phyloP scores from a whole-genome alignment of 2,888 invertebrate genomes.

The Coleophora flavipennella region DNA sequence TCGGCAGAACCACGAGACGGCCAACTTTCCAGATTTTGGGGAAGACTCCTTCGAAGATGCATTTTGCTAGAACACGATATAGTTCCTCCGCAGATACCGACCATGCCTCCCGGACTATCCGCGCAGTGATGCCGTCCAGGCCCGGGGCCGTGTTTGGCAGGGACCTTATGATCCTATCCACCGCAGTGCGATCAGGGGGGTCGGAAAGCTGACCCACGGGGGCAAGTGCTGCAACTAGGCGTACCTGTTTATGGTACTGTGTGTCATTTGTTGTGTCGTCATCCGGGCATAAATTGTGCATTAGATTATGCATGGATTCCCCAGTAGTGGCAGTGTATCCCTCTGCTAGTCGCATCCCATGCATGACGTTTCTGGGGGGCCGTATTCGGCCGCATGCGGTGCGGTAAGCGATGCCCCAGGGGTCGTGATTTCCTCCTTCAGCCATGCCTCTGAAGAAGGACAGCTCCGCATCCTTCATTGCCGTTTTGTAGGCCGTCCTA shows the following conservation, averaged over 20 bases:
- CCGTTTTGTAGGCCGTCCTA: neutral
- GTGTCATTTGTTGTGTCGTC: conserved; percentile 15
- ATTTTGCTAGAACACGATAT: conserved; percentile 1
- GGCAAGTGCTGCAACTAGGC: conserved; percentile 11
- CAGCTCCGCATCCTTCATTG: conserved; percentile 5
- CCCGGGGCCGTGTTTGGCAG: conserved; percentile 2
- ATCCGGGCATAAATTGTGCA: conserved; percentile 22
- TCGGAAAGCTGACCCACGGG: conserved; percentile 14
- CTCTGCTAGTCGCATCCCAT: conserved; percentile 8
- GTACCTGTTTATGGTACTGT: conserved; percentile 15
- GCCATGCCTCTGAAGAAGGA: conserved; percentile 2
- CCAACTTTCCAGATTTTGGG: conserved; percentile 10
- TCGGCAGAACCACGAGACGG: conserved; percentile 12
- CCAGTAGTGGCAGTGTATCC: conserved; percentile 6
- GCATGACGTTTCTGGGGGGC: conserved; percentile 12
- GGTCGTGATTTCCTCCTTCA: conserved; percentile 10
- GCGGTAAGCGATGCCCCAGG: conserved; percentile 15
- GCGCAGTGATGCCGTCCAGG: neutral
- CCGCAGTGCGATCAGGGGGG: conserved; percentile 1
- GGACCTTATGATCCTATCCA: conserved; percentile 12
- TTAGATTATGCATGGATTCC: conserved; percentile 12
- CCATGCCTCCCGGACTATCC: neutral
- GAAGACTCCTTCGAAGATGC: conserved; percentile 5
- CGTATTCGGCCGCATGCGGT: conserved; percentile 14
- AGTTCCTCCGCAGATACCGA: neutral